Evolutionary conservation across 2,797 vertebrate species (phyloP), one percentile per base, ranked within the genome.

Genomic region (Halcyon smyrnensis): DNA sequence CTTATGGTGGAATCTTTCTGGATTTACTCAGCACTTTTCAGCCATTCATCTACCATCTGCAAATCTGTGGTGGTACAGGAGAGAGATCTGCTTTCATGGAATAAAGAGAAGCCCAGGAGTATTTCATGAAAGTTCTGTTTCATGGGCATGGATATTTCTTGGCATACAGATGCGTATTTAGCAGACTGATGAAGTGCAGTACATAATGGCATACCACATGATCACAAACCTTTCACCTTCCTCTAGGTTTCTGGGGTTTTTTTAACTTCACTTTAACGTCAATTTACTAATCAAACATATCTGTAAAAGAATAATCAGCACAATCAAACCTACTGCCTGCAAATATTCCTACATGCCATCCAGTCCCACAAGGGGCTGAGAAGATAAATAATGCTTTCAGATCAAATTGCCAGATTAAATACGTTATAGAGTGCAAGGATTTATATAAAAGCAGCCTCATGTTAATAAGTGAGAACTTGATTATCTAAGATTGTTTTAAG

Each of bases 201-300:
- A 43, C 1, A 5, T 0, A 5, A 28, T 2, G 32, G 41, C 8
- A 19, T 28, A 57, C 9, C 4, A 23, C 18, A 20, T 2, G 1
- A 60, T 7, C 1, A 4, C 19, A 92, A 62, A 79, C 4, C 11
- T 81, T 50, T 19, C 68, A 63, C 36, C 23, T 46, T 77, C 62
- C 32, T 51, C 51, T 51, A 90, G 12, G 25, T 41, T 70, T 74
- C 56, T 7, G 18, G 32, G 45, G 24, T 81, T 79, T 81, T 79
- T 86, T 32, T 12, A 76, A 71, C 8, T 76, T 45, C 13, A 23
- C 13, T 73, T 69, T 53, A 79, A 53, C 36, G 60, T 45, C 56
- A 51, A 11, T 67, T 51, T 53, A 51, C 48, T 41, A 77, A 32
- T n/a, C 36, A 74, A 34, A 67, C 3, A 12, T 74, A 67, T 34